Evolutionary conservation across 2,113 vertebrate genomes (phyloP).

Genomic region (Protobothrops mucrosquamatus): DNA sequence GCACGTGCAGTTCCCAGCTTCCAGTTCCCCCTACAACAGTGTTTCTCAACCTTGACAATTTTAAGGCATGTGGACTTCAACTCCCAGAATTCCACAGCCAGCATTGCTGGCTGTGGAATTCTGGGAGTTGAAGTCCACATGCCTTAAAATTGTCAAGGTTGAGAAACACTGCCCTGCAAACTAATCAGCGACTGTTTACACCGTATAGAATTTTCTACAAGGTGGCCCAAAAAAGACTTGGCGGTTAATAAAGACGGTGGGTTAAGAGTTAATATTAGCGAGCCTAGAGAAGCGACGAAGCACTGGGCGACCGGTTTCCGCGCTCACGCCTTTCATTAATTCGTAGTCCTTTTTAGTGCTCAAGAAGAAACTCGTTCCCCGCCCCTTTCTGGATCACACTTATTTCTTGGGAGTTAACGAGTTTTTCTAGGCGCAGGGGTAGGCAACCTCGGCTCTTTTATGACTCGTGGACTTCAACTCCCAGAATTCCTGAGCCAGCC

Average conservation of each 20-base stretch:
- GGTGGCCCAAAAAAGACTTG: background rate
- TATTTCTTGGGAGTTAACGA: no score
- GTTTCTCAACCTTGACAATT: no score
- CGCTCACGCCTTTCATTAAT: background rate
- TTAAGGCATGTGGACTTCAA: no score
- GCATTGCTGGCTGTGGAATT: no score
- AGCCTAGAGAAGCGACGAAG: background rate
- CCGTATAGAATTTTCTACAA: background rate
- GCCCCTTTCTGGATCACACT: background rate
- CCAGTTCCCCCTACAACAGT: background rate
- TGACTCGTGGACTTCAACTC: no score
- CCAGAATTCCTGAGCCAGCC: no score
- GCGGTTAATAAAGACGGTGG: background rate
- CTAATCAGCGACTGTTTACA: background rate
- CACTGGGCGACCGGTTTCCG: background rate
- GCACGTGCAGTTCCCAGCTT: background rate
- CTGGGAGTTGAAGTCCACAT: no score
- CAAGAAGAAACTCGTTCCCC: background rate
- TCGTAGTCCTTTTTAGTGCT: background rate
- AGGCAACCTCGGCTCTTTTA: no score
- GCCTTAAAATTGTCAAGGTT: no score
- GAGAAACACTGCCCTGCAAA: background rate
- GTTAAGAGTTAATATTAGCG: background rate
- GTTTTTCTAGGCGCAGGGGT: background rate
- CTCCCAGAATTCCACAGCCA: no score